These are phyloP conservation scores for Centrocercus urophasianus DNA, from an alignment of 2,113 vertebrate genomes.

Conservation along the genomic window DNA sequence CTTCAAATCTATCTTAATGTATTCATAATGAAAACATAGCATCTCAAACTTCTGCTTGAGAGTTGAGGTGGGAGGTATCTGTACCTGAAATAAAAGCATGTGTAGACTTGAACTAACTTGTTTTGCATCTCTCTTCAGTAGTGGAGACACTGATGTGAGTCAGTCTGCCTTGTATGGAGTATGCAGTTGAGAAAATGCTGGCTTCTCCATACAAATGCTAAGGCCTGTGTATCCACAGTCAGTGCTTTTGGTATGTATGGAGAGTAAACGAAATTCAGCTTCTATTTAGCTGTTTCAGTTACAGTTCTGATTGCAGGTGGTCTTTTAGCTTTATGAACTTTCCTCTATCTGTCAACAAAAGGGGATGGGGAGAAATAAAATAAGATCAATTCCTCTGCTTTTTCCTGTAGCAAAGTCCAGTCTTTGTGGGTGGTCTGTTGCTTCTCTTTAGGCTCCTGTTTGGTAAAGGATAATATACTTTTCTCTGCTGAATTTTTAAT, in stretches of 20 bases:
- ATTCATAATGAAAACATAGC: neutral
- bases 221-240: accelerated
- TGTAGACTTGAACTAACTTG: neutral
- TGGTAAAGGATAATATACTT: neutral
- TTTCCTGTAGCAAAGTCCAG: neutral
- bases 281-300: neutral
- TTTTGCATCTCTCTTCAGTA: neutral
- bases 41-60: neutral
- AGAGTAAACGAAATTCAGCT: neutral
- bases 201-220: neutral
- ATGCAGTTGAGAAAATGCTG: neutral
- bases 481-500: neutral
- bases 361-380: neutral
- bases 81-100: neutral
- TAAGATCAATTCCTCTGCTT: neutral
- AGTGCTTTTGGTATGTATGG: neutral
- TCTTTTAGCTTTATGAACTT: neutral
- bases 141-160: neutral
- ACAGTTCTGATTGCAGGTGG: neutral
- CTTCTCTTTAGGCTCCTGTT: neutral
- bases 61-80: neutral
- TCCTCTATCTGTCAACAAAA: neutral
- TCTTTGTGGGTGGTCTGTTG: neutral
- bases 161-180: neutral
- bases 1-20: neutral